Base-by-base conservation (phyloP, 2,888 invertebrate species). In the Latheticus oryzae region DNA sequence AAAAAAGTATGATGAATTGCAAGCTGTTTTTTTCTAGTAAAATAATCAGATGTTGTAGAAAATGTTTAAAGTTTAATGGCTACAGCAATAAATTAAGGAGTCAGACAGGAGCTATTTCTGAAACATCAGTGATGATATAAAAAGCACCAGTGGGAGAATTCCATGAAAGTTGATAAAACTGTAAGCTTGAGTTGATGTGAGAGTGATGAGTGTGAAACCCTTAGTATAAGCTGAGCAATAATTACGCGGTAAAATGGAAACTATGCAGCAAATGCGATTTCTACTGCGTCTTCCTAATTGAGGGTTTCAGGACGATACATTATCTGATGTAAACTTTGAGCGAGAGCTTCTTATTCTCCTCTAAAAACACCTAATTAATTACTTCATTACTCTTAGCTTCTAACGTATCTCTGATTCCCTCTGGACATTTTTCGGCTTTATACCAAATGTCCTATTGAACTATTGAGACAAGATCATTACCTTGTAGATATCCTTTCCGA, bases 401-500 rank as follows among this genome's bases (percentile, higher is more conserved):
- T 12, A 24, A 15, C 17, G 11, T 17, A 43, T 43, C 28, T 43
- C 11, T 26, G 28, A 43, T 43, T 45, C 28, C 45, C 19, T 15
- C 19, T 17, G 38, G 38, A 21, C 11, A 24, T 26, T 43, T 43
- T 43, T 26, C 26, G 11, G 16, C n/a, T 13, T 28, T 43, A 28
- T 43, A 43, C 9, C 17, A 43, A n/a, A 15, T 45, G 30, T 42
- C 19, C 15, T 15, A 28, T 45, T 45, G 30, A 45, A 32, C 45
- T 30, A 30, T 45, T 30, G 45, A 45, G 21, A 7, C 30, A 32
- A 19, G 16, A 45, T 45, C 35, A 48, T 48, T 50, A 50, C 28
- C 50, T 26, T 38, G 28, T 50, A 24, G 38, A 51, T 38, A 37
- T 24, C 24, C 32, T 48, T 26, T 17, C 28, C 50, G 21, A 33